Evolutionary conservation across 2,888 invertebrate genomes (phyloP).

Genomic region (Pilophorus perplexus): DNA sequence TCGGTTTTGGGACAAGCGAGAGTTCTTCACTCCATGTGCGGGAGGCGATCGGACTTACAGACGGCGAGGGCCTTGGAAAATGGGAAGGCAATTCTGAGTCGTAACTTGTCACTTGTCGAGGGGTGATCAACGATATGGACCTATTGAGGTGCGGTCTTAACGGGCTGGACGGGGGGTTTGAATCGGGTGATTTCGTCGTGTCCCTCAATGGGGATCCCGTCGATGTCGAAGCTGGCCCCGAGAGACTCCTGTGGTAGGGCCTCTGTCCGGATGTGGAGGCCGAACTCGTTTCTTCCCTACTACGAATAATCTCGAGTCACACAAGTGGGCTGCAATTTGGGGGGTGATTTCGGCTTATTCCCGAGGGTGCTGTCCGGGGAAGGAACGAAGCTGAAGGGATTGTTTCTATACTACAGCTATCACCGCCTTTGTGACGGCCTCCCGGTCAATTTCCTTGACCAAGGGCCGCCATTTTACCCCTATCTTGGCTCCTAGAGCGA

Average conservation of each 20-base stretch:
- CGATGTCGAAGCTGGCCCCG: conserved; percentile 21
- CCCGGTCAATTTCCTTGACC: too few species aligned
- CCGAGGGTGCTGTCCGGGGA: too few species aligned
- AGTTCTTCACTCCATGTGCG: neutral
- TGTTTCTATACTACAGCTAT: too few species aligned
- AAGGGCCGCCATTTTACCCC: too few species aligned
- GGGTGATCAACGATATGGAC: conserved; percentile 23
- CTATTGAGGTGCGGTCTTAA: conserved; percentile 9
- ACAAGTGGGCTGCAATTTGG: too few species aligned
- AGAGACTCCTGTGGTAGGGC: conserved; percentile 33
- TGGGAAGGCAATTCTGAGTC: neutral
- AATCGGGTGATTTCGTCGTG: conserved; percentile 6
- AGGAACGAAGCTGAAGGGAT: too few species aligned
- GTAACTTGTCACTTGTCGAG: conserved; percentile 15
- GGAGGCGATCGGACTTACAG: conserved; percentile 24
- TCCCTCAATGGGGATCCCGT: neutral
- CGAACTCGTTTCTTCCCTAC: conserved; percentile 25
- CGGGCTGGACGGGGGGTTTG: neutral
- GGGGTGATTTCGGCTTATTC: too few species aligned
- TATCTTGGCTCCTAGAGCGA: too few species aligned
- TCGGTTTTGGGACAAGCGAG: conserved; percentile 30
- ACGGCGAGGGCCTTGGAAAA: neutral
- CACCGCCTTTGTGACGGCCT: too few species aligned
- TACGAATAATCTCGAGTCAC: conserved; percentile 18
- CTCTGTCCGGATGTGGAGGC: conserved; percentile 16